Evolutionary conservation across 2,888 invertebrate species (phyloP).

Genomic region (Toxonevra muliebris): DNA sequence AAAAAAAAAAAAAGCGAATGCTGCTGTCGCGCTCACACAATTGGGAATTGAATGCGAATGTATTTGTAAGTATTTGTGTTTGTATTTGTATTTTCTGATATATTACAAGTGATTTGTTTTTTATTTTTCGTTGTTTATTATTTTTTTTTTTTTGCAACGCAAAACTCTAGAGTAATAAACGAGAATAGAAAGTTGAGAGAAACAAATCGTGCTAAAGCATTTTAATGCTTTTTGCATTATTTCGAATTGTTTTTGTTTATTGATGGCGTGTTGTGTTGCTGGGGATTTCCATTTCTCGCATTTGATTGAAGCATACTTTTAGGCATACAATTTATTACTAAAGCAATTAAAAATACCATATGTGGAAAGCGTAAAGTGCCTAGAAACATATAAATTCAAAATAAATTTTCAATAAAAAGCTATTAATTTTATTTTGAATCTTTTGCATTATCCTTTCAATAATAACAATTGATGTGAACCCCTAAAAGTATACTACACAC

Average conservation of each 20-base stretch:
- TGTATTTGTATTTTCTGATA: conserved; percentile 17
- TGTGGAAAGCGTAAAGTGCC: no score
- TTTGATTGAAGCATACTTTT: conserved; percentile 17
- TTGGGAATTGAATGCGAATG: conserved; percentile 17
- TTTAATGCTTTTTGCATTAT: not conserved
- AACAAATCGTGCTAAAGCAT: not conserved
- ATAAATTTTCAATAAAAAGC: no score
- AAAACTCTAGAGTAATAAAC: conserved; percentile 19
- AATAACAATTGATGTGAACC: not conserved
- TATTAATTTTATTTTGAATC: no score
- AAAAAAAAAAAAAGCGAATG: not conserved
- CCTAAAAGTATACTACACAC: conserved; percentile 12
- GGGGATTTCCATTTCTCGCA: no score
- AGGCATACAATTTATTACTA: conserved; percentile 12
- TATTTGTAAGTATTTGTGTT: conserved; percentile 20
- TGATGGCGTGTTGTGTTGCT: no score
- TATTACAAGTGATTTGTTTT: conserved; percentile 21
- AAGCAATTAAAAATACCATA: conserved; percentile 23
- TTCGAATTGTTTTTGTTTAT: no score
- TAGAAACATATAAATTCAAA: no score
- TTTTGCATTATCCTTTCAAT: not conserved
- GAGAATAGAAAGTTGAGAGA: not conserved
- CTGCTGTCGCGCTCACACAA: conserved; percentile 8
- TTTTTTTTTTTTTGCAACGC: not conserved
- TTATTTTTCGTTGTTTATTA: not conserved